Evolutionary conservation across 2,113 vertebrate species (phyloP), one percentile per base, ranked within the genome.

Genomic region (Sturnus vulgaris): DNA sequence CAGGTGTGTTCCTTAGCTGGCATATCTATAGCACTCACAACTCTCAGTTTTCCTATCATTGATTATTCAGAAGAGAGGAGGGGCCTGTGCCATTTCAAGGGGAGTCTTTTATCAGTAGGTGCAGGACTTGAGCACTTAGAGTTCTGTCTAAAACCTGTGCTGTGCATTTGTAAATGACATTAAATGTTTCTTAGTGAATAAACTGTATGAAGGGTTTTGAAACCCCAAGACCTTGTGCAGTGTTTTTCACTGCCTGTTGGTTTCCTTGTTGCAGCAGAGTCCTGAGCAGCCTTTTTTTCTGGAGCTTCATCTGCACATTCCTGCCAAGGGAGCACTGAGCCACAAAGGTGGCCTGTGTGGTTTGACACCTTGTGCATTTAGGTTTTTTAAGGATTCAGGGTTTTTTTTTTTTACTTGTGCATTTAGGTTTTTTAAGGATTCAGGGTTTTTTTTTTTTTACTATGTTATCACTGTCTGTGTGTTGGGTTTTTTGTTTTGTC

Each of bases 21-120:
- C 47, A 13, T 23, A 31, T 25, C 33, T 15, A 3, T 10, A 70
- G 25, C 21, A 60, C 33, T 90, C 30, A 15, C 15, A 66, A 71
- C 35, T 44, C 24, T 31, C 5, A 10, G 12, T 33, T 82, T 80
- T 55, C 1, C 0, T 81, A 8, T 59, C 2, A 14, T 0, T 57
- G 22, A 23, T 65, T 55, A 11, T 39, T 76, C 23, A 13, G 12
- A 31, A 47, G 53, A 20, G n/a, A 40, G n/a, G 35, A 63, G 37
- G 27, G 12, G 4, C 23, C 30, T 69, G 15, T 28, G 37, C 10
- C 5, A 5, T 64, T 61, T 72, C 5, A 59, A 63, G 28, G 12
- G 9, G 15, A 80, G 24, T 11, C 56, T 65, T 59, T 28, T 18
- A 30, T n/a, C 10, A 19, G 49, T 14, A 37, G 30, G 6, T 80